Conservation (phyloP, 1,140 invertebrate species). For the Apolygus lucorum region DNA sequence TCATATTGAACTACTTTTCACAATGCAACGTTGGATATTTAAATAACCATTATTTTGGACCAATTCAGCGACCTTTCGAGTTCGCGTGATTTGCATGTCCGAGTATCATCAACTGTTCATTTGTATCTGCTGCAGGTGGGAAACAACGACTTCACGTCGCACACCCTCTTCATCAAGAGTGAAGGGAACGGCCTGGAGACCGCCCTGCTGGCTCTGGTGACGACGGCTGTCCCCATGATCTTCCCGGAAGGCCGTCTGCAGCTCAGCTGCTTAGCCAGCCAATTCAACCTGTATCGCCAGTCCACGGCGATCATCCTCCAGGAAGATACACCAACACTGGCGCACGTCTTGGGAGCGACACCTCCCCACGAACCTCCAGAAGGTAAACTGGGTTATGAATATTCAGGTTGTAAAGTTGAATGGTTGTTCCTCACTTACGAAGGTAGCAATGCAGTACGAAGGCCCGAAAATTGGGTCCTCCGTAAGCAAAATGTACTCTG, state of each 20-base stretch:
- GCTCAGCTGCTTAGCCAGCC: constrained; percentile 41
- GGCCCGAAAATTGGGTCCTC: too few species aligned
- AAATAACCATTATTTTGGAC: too few species aligned
- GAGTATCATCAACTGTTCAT: background rate
- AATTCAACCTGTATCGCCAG: constrained; percentile 40
- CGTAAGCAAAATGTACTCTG: background rate
- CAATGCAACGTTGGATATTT: too few species aligned
- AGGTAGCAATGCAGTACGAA: too few species aligned
- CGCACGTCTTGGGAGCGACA: constrained; percentile 41
- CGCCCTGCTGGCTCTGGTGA: constrained; percentile 1
- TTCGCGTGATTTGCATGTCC: background rate
- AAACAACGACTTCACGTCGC: constrained; percentile 16
- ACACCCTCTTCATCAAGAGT: constrained; percentile 14
- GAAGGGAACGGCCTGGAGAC: constrained; percentile 1
- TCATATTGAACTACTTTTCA: too few species aligned
- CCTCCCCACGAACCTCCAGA: constrained; percentile 31
- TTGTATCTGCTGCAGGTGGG: constrained; percentile 12
- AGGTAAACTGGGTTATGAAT: background rate
- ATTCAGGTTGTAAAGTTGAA: background rate
- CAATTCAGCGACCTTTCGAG: too few species aligned
- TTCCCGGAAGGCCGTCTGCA: constrained; percentile 41
- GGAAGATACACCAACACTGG: constrained; percentile 42
- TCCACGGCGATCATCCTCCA: constrained; percentile 38
- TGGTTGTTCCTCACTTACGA: background rate
- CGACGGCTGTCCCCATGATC: constrained; percentile 35